phyloP scores from a whole-genome alignment of 2,113 vertebrate genomes.

The Lagopus muta region DNA sequence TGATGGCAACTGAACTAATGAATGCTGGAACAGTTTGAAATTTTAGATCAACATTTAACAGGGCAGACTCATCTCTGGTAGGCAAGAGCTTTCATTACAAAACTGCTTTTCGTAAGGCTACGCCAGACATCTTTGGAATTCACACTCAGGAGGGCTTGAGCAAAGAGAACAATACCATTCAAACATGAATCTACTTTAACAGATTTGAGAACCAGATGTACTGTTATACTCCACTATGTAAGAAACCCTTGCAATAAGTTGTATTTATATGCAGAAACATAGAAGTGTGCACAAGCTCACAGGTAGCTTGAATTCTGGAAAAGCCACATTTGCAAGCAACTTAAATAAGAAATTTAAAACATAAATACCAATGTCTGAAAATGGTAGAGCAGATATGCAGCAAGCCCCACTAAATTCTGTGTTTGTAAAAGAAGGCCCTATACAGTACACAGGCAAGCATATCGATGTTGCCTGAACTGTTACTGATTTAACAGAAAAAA shows the following conservation, averaged over 20 bases:
- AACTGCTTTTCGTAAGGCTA: background rate
- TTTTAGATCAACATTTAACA: background rate
- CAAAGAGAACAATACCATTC: background rate
- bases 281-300: background rate
- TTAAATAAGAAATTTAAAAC: background rate
- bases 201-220: background rate
- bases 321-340: background rate
- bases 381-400: background rate
- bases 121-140: background rate
- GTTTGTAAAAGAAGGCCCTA: background rate
- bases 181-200: background rate
- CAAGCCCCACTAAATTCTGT: background rate
- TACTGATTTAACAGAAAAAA: constrained; percentile 8
- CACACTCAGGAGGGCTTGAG: background rate
- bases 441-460: background rate
- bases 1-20: background rate
- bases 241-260: background rate
- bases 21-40: background rate
- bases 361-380: background rate
- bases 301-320: background rate
- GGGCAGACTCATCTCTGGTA: background rate
- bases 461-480: background rate
- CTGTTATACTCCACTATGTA: too few relatives aligned
- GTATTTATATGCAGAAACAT: background rate
- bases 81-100: background rate